A percentile compares a stretch with the other conserved stretches of the same genome.
Evolutionary conservation across 2,888 invertebrate genomes (phyloP).

Genomic region (Antheraea assamensis): DNA sequence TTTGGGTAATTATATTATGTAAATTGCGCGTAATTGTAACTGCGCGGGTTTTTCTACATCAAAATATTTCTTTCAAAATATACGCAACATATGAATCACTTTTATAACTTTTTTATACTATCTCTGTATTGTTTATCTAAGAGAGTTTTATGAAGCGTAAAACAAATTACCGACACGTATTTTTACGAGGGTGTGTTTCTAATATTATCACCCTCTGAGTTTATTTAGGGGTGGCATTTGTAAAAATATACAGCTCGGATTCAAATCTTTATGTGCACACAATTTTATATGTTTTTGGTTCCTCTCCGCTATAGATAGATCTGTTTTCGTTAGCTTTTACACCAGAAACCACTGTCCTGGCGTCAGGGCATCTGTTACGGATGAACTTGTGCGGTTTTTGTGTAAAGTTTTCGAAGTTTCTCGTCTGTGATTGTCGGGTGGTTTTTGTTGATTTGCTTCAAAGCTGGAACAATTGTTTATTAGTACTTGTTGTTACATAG

Average conservation of each 20-base stretch:
- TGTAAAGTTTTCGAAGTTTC: constrained; percentile 2
- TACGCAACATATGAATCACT: constrained; percentile 15
- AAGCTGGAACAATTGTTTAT: neutral
- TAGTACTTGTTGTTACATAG: neutral
- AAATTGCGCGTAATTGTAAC: neutral
- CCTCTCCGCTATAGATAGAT: neutral
- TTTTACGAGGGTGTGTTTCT: constrained; percentile 43
- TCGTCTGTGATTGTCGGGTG: constrained; percentile 2
- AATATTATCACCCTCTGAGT: constrained; percentile 40
- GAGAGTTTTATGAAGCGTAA: constrained; percentile 57
- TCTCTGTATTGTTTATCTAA: constrained; percentile 50
- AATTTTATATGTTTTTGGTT: constrained; percentile 18
- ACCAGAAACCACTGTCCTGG: neutral
- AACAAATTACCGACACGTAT: constrained; percentile 53
- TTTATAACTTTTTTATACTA: constrained; percentile 38
- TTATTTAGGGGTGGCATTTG: constrained; percentile 32
- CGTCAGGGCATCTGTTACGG: constrained; percentile 5
- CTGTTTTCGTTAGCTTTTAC: neutral
- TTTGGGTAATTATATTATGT: neutral
- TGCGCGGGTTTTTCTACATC: neutral
- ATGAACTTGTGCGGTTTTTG: constrained; percentile 1
- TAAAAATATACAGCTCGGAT: constrained; percentile 20
- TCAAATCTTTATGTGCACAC: constrained; percentile 24
- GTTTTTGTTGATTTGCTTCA: constrained; percentile 1
- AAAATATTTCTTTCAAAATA: neutral